Percentiles rank a stretch among this genome's conserved stretches.
phyloP scores from a whole-genome alignment of 2,113 vertebrate genomes.

The Colinus virginianus region DNA sequence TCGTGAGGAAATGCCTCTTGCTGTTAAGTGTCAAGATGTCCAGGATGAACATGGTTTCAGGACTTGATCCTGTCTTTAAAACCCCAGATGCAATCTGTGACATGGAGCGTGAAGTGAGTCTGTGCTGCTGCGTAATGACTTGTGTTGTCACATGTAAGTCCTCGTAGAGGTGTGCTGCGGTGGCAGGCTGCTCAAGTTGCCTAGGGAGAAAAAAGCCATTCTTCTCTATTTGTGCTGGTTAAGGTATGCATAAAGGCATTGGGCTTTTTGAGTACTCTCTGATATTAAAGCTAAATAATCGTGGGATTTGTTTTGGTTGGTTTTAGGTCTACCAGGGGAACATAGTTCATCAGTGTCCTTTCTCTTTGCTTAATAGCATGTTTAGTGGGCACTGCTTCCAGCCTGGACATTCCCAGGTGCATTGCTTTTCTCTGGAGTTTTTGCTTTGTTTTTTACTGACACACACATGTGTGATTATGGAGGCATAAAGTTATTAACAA shows the following conservation, averaged over 20 bases:
- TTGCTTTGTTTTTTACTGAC: background rate
- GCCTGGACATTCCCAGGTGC: background rate
- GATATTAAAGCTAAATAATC: background rate
- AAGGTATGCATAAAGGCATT: background rate
- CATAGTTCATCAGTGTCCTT: background rate
- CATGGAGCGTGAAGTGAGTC: background rate
- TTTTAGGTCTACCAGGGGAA: background rate
- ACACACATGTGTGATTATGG: background rate
- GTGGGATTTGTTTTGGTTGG: rapidly evolving
- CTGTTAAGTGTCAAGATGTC: background rate
- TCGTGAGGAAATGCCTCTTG: background rate
- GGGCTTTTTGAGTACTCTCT: background rate
- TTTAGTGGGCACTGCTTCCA: background rate
- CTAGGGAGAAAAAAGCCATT: background rate
- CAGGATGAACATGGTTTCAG: rapidly evolving
- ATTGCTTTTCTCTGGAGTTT: background rate
- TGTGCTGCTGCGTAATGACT: background rate
- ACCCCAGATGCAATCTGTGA: background rate
- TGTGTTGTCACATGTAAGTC: background rate
- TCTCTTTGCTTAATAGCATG: background rate
- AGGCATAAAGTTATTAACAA: background rate
- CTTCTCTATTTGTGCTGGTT: background rate
- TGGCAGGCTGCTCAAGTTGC: background rate
- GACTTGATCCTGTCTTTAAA: background rate
- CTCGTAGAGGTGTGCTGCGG: background rate